phyloP scores from a whole-genome alignment of 2,888 invertebrate genomes.

The Blera fallax region DNA sequence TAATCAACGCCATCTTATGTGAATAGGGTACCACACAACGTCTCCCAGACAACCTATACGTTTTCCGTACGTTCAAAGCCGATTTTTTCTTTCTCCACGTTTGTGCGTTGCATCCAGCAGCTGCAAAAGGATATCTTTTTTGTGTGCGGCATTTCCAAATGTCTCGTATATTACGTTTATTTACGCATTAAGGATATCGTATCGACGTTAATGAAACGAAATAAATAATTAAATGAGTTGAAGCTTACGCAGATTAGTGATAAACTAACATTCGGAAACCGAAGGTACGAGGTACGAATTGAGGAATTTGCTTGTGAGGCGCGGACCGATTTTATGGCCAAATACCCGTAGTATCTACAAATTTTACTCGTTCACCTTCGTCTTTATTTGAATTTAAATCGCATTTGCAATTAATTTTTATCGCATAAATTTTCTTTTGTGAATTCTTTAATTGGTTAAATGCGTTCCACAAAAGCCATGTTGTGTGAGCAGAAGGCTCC shows the following conservation, averaged over 20 bases:
- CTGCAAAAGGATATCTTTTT: neutral
- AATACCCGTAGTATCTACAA: neutral
- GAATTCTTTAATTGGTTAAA: slow-evolving; percentile 16
- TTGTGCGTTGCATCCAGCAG: too few relatives aligned
- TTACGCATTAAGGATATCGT: slow-evolving; percentile 33
- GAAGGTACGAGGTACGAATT: neutral
- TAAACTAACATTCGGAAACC: slow-evolving; percentile 2
- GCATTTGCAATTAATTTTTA: slow-evolving; percentile 50
- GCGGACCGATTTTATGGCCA: neutral
- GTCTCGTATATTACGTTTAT: slow-evolving; percentile 30
- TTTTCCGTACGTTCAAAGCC: too few relatives aligned
- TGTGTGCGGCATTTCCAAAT: neutral
- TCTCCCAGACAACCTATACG: too few relatives aligned
- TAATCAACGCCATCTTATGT: too few relatives aligned
- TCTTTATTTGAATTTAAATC: slow-evolving; percentile 23
- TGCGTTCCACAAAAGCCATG: neutral
- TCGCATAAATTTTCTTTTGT: slow-evolving; percentile 44
- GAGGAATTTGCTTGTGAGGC: slow-evolving; percentile 11
- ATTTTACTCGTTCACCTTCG: slow-evolving; percentile 8
- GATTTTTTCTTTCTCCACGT: too few relatives aligned
- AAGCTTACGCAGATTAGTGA: slow-evolving; percentile 27
- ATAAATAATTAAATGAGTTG: slow-evolving; percentile 40
- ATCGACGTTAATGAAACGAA: slow-evolving; percentile 44
- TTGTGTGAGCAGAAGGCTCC: neutral
- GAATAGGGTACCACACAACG: too few relatives aligned